phyloP scores from a whole-genome alignment of 2,113 vertebrate genomes.

The Misgurnus mizolepis region DNA sequence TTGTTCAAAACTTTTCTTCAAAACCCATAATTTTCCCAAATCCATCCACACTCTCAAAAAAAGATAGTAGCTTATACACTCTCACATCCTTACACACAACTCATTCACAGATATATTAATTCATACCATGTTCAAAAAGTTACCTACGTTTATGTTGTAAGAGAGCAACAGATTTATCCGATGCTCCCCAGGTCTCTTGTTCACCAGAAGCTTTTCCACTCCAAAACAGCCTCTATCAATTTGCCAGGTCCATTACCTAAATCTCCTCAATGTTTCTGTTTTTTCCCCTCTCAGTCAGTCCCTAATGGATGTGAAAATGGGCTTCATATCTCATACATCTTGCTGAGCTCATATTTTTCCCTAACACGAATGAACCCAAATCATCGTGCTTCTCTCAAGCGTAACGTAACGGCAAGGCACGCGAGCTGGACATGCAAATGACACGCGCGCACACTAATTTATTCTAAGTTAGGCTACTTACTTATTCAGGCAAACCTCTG shows the following conservation, averaged over 20 bases:
- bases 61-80: not conserved
- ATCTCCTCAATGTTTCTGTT: not conserved
- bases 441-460: slow-evolving; percentile 32
- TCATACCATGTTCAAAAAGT: slow-evolving; percentile 1
- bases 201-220: not conserved
- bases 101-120: not conserved
- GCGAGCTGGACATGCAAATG: slow-evolving; percentile 32
- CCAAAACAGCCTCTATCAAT: slow-evolving; percentile 27
- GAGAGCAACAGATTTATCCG: not conserved
- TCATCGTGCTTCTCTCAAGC: slow-evolving; percentile 15
- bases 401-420: not conserved
- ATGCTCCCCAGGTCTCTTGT: not conserved
- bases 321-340: slow-evolving; percentile 33
- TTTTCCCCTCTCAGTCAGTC: not conserved
- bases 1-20: not conserved
- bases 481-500: slow-evolving; percentile 15
- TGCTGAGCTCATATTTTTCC: slow-evolving; percentile 40
- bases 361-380: slow-evolving; percentile 39
- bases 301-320: slow-evolving; percentile 24
- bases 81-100: not conserved
- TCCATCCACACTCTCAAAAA: not conserved
- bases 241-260: not conserved
- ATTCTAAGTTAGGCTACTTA: slow-evolving; percentile 20
- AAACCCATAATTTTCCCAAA: not conserved
- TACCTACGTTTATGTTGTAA: not conserved